Base-by-base conservation (phyloP, 1,140 invertebrate genomes). In the Augochlora pura region DNA sequence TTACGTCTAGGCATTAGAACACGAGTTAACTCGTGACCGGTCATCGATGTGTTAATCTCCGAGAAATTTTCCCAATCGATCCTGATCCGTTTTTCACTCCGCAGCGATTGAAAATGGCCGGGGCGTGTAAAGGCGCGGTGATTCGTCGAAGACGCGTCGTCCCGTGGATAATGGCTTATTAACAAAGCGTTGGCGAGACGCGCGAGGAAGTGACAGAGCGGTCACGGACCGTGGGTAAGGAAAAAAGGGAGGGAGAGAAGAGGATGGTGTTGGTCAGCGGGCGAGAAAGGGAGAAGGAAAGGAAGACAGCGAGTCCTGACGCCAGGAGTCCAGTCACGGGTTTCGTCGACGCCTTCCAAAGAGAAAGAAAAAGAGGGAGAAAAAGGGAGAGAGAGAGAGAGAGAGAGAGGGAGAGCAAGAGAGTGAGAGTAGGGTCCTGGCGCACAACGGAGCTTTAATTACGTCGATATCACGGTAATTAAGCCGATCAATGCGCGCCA, bases 391-490 rank as follows among this genome's bases (percentile, higher is more conserved):
- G 39, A 42, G 39, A 7, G 9, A 42, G 39, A 42, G 39, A 42
- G 39, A 42, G 42, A 46, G 42, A 12, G 2, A 46, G 42, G 14
- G 42, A 46, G 42, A 12, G 42, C 10, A 10, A 46, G 42, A 12
- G 42, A 46, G 42, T 12, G 14, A 46, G 42, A 46, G 42, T 12
- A 89, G 86, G 87, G 79, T 72, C 84, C 80, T 81, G 80, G 85
- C 80, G 85, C 87, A 91, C 90, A 91, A 92, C 90, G 87, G 89
- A 71, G 84, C 88, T 91, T 91, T 92, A 92, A 92, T 92, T 92
- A 91, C 89, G 86, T 87, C 88, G 90, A 92, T 92, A 92, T 92
- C 91, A 91, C 89, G 91, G 89, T 91, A 89, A 92, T 91, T 91
- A 91, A 90, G 87, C 81, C 87, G 90, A 89, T 92, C 90, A 91